phyloP scores from a whole-genome alignment of 1,140 invertebrate genomes.

The Liolophura sinensis region DNA sequence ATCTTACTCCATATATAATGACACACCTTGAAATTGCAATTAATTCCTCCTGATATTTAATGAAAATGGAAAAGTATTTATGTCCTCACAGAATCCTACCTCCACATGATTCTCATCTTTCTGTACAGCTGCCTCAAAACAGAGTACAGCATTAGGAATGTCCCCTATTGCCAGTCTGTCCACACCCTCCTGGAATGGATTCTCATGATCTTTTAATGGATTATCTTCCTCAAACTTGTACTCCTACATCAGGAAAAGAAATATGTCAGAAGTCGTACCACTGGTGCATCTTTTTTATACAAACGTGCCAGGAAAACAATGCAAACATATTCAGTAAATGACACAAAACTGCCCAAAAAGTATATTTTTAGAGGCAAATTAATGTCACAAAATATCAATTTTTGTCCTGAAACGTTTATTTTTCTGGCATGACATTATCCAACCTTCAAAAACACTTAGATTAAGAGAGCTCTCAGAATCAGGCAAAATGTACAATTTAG shows the following conservation, averaged over 20 bases:
- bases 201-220: conserved; percentile 75
- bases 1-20: too few species aligned
- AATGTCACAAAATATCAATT: too few species aligned
- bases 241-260: conserved; percentile 59
- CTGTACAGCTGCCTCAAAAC: conserved; percentile 94
- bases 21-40: too few species aligned
- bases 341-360: too few species aligned
- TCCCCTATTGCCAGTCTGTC: conserved; percentile 82
- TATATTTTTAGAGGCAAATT: too few species aligned
- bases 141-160: conserved; percentile 90
- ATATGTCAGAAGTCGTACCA: not conserved
- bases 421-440: too few species aligned
- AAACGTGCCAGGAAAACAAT: too few species aligned
- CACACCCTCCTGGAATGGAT: conserved; percentile 86
- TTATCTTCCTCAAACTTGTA: conserved; percentile 87
- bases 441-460: too few species aligned
- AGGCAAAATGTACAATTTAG: too few species aligned
- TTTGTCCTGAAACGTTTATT: too few species aligned
- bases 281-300: not conserved
- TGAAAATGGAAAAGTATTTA: not conserved
- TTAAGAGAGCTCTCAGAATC: too few species aligned
- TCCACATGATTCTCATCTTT: conserved; percentile 79
- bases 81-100: conserved; percentile 66
- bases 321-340: too few species aligned
- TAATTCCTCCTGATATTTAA: not conserved